Conservation (phyloP, 1,140 invertebrate genomes). For the Helicoverpa armigera region DNA sequence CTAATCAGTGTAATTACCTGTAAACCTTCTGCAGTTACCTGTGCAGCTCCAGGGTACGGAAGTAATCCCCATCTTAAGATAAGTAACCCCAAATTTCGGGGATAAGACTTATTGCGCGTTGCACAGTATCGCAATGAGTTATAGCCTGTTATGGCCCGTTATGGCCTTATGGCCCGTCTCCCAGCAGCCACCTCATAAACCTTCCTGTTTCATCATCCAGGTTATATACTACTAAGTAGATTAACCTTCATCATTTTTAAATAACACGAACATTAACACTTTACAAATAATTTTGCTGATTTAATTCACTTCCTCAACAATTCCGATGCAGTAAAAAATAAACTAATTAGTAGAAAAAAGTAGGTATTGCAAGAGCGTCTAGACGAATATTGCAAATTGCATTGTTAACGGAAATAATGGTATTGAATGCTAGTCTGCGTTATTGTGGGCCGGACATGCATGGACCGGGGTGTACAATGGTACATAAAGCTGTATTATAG, state of each 20-base stretch:
- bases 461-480: too few relatives aligned
- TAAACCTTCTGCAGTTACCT: background rate
- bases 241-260: background rate
- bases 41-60: conserved; percentile 7
- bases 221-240: background rate
- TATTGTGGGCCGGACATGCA: background rate
- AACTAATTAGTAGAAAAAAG: background rate
- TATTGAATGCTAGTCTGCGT: background rate
- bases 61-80: conserved; percentile 44
- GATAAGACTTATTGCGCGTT: conserved; percentile 35
- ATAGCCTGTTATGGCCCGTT: conserved; percentile 37
- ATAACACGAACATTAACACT: too few relatives aligned
- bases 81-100: conserved; percentile 47
- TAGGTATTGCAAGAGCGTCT: conserved; percentile 3
- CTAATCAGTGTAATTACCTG: too few relatives aligned
- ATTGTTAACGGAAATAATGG: conserved; percentile 2
- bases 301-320: background rate
- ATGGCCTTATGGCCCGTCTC: conserved; percentile 1
- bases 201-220: conserved; percentile 23
- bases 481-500: background rate
- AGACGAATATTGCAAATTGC: background rate
- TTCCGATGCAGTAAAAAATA: background rate
- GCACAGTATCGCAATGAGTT: conserved; percentile 48
- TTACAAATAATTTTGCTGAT: background rate
- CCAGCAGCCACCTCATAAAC: conserved; percentile 24